Base-by-base conservation (phyloP, 2,888 invertebrate genomes). In the Noctua fimbriata region DNA sequence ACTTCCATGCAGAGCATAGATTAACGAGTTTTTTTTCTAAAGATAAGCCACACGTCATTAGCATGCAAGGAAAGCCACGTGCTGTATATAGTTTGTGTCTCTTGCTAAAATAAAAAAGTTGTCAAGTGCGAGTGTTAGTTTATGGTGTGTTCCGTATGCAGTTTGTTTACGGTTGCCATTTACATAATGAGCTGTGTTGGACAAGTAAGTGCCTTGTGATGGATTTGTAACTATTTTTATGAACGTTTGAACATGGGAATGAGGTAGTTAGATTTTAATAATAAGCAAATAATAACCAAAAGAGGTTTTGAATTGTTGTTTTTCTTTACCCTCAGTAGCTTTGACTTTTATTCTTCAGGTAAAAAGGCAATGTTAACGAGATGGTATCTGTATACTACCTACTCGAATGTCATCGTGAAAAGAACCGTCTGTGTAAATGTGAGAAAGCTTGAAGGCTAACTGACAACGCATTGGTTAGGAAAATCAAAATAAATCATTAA, bases 1-100 rank as follows among this genome's bases (percentile, higher is more conserved):
- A 65, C 72, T 80, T 60, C 87, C 80, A 82, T 77, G 77, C 32
- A 44, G 66, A 70, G 73, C 76, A 78, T 81, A 77, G 82, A 86
- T 88, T 82, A 84, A 87, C 87, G 65, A 88, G 82, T 79, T 87
- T 77, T 83, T 85, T 79, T 80, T 76, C 60, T 73, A 44, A 49
- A 60, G 79, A 81, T 75, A 84, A 81, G 60, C 67, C 78, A 78
- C 79, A 65, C 49, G 78, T 60, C 69, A 78, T 87, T 87, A 81
- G 67, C 81, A 87, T 87, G 88, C 85, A 85, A 24, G 73, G 63
- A 71, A 72, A 78, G 80, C 71, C 73, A 72, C 76, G 79, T 78
- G 71, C 87, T 84, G n/a, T 88, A 84, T 82, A 83, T 84, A 82
- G 87, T 60, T 77, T 69, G 87, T 78, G 73, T 75, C 74, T 82